Base-by-base conservation (phyloP, 2,888 invertebrate genomes). In the Zygothrica quintamaculata region DNA sequence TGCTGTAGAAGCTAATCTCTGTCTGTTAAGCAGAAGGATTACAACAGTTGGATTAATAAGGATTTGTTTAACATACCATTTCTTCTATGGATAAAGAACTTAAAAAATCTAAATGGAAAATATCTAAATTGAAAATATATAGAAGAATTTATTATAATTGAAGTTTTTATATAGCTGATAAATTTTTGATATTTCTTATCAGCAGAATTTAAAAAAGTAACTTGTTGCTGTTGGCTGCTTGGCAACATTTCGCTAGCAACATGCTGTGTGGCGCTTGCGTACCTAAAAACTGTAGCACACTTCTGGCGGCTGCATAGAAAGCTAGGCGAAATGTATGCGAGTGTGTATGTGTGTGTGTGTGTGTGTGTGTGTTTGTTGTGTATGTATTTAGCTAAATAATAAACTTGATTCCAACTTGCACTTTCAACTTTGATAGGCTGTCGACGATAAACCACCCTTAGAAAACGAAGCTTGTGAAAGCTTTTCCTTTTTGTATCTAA, bases 401-500 rank as follows among this genome's bases (percentile, higher is more conserved):
- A 60, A 58, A 55, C 58, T 52, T 51, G 52, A 7, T 55, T 39
- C 48, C 12, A 46, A 58, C 67, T 72, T 72, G 72, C 72, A 72
- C 62, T 72, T 71, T 71, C 55, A 13, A 36, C n/a, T 15, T 13
- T 44, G 42, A 5, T 34, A 51, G 15, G 56, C 69, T 68, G 56
- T 31, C 51, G 50, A 16, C 25, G 25, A 31, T 2, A 59, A 65
- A 68, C 69, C 75, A 81, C 78, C 78, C 78, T 69, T 81, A 75
- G 52, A 25, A 26, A 39, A 34, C 29, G 31, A 42, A 64, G 64
- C 68, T 57, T 48, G 39, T 39, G 26, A 4, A 18, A 81, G 81
- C 77, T 77, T 79, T 76, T 64, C 77, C 79, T 79, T 76, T 64
- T n/a, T 82, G 81, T 84, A 48, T 80, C 77, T 66, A 84, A 81